Conservation (phyloP, 2,888 invertebrate species). For the Scelioninae gen. 1 region DNA sequence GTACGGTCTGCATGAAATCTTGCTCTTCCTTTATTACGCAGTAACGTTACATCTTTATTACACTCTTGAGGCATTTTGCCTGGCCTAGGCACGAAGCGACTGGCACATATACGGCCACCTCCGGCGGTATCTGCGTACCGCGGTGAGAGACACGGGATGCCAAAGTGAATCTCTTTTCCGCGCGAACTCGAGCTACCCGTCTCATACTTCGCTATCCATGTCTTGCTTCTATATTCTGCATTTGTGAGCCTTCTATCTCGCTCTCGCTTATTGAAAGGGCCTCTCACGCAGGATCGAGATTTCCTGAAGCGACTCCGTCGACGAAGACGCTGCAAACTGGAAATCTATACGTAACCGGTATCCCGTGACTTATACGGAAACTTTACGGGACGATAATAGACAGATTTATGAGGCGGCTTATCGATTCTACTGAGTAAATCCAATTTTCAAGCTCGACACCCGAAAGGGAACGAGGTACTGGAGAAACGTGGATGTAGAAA, state of each 20-base stretch:
- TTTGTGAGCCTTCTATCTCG: neutral
- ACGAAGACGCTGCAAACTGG: conserved; percentile 69
- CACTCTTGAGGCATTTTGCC: conserved; percentile 60
- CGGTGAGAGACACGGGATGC: conserved; percentile 60
- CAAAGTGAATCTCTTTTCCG: conserved; percentile 69
- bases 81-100: conserved; percentile 54
- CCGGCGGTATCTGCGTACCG: conserved; percentile 60
- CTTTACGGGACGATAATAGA: conserved; percentile 79
- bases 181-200: conserved; percentile 55
- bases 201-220: conserved; percentile 12
- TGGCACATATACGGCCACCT: conserved; percentile 51
- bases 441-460: conserved; percentile 80
- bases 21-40: conserved; percentile 62
- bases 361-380: conserved; percentile 75
- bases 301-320: conserved; percentile 67
- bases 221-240: conserved; percentile 9
- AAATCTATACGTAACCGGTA: conserved; percentile 72
- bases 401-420: conserved; percentile 82
- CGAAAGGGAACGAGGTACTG: conserved; percentile 51
- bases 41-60: conserved; percentile 71
- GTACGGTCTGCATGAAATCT: conserved; percentile 57
- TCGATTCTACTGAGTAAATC: conserved; percentile 81
- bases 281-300: conserved; percentile 53
- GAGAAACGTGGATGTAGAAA: conserved; percentile 26
- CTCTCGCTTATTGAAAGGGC: conserved; percentile 4